These are phyloP conservation scores for Triplophysa rosa DNA, from an alignment of 2,113 vertebrate genomes.

Conservation along the genomic window DNA sequence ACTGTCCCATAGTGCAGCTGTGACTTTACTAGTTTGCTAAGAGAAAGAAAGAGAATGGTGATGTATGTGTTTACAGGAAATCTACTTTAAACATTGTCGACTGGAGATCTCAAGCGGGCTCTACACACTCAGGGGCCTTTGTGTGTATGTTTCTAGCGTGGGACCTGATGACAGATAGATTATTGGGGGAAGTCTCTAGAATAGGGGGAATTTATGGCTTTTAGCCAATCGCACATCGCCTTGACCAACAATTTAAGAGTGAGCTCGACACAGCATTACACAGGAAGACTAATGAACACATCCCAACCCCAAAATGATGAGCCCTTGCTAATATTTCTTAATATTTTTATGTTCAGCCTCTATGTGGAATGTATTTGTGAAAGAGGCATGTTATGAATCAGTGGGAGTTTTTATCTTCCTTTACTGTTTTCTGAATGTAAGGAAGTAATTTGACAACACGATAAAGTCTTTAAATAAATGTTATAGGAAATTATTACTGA, in stretches of 20 bases:
- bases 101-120: not conserved
- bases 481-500: not conserved
- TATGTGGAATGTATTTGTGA: not conserved
- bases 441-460: conserved; percentile 11
- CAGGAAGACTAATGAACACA: conserved; percentile 7
- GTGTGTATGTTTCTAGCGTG: conserved; percentile 18
- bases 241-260: not conserved
- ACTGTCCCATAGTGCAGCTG: too few species aligned
- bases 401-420: not conserved
- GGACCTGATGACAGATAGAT: conserved; percentile 2
- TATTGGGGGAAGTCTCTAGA: conserved; percentile 7
- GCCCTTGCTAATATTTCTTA: not conserved
- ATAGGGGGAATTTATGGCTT: not conserved
- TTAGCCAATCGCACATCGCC: not conserved
- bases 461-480: not conserved
- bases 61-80: conserved; percentile 2
- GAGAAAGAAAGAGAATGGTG: conserved; percentile 1
- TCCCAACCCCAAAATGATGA: not conserved
- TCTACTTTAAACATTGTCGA: not conserved
- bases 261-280: not conserved
- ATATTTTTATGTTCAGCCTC: not conserved
- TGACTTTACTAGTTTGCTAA: not conserved
- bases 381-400: not conserved
- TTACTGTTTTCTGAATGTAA: not conserved
- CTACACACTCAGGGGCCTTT: not conserved